A percentile compares a stretch with the other conserved stretches of the same genome.
Evolutionary conservation across 1,140 invertebrate species (phyloP).

Genomic region (Sitophilus oryzae): DNA sequence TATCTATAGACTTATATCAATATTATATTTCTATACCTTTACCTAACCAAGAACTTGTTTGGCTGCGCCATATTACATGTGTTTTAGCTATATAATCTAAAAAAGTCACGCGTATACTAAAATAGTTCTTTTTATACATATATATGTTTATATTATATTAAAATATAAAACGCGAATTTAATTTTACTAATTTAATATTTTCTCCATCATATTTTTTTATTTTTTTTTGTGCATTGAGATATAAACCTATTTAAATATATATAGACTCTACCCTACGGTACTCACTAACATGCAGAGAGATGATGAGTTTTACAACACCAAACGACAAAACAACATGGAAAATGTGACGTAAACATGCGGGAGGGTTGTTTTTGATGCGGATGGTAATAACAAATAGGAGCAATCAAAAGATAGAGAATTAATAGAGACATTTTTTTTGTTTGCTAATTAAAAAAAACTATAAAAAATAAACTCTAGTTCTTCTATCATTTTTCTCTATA

Average conservation of each 20-base stretch:
- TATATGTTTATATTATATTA: slow-evolving; percentile 38
- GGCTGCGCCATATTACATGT: slow-evolving; percentile 19
- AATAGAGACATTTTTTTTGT: too few species aligned
- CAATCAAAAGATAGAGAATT: too few species aligned
- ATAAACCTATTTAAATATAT: slow-evolving; percentile 33
- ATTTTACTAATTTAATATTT: slow-evolving; percentile 28
- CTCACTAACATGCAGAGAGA: slow-evolving; percentile 37
- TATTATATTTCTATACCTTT: not conserved
- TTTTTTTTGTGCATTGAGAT: slow-evolving; percentile 38
- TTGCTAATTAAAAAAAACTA: too few species aligned
- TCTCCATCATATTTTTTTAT: too few species aligned
- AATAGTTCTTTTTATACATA: slow-evolving; percentile 40
- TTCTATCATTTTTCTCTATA: too few species aligned
- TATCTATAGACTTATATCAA: not conserved
- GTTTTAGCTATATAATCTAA: slow-evolving; percentile 30
- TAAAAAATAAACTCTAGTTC: too few species aligned
- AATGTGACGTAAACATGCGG: too few species aligned
- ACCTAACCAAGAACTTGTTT: slow-evolving; percentile 7
- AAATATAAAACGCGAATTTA: slow-evolving; percentile 42
- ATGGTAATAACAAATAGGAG: too few species aligned
- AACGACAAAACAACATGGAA: too few species aligned
- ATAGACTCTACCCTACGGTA: slow-evolving; percentile 38
- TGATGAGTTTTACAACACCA: slow-evolving; percentile 30
- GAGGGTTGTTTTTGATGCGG: too few species aligned
- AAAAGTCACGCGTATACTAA: slow-evolving; percentile 39